Evolutionary conservation across 1,140 invertebrate genomes (phyloP).

Genomic region (Oryctes rhinoceros): DNA sequence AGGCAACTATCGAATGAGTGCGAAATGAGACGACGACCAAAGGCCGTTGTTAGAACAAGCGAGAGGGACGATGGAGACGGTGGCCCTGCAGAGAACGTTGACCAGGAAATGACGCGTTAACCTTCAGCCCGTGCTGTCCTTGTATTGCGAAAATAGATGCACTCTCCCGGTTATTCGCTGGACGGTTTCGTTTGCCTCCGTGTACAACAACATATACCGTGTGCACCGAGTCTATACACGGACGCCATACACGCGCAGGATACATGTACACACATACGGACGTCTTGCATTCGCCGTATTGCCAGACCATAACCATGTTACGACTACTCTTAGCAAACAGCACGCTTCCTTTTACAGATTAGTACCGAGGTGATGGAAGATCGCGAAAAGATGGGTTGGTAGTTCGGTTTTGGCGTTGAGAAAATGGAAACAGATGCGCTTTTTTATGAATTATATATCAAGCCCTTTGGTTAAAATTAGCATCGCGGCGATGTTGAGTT

Average conservation of each 20-base stretch:
- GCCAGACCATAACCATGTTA: slow-evolving; percentile 21
- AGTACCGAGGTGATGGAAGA: not conserved
- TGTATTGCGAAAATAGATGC: slow-evolving; percentile 55
- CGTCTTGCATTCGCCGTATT: not conserved
- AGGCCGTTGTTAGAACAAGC: slow-evolving; percentile 20
- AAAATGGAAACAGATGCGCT: not conserved
- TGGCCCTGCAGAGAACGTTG: slow-evolving; percentile 62
- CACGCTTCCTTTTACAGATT: slow-evolving; percentile 28
- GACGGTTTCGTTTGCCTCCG: slow-evolving; percentile 7
- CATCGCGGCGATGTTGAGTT: no score
- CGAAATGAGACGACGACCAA: not conserved
- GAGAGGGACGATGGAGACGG: slow-evolving; percentile 46
- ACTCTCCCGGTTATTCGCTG: slow-evolving; percentile 38
- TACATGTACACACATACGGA: not conserved
- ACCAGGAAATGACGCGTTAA: slow-evolving; percentile 66
- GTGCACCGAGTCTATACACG: not conserved
- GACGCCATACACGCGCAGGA: not conserved
- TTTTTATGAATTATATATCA: not conserved
- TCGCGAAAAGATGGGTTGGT: slow-evolving; percentile 23
- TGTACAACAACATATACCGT: not conserved
- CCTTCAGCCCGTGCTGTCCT: slow-evolving; percentile 57
- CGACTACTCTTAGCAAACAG: slow-evolving; percentile 10
- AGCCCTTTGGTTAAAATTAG: not conserved
- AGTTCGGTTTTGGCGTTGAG: not conserved
- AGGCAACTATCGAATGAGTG: slow-evolving; percentile 24